A percentile compares a stretch with the other conserved stretches of the same genome.
These are phyloP conservation scores for Lasioglossum oenotherae DNA, from an alignment of 2,888 invertebrate genomes.

Conservation along the genomic window DNA sequence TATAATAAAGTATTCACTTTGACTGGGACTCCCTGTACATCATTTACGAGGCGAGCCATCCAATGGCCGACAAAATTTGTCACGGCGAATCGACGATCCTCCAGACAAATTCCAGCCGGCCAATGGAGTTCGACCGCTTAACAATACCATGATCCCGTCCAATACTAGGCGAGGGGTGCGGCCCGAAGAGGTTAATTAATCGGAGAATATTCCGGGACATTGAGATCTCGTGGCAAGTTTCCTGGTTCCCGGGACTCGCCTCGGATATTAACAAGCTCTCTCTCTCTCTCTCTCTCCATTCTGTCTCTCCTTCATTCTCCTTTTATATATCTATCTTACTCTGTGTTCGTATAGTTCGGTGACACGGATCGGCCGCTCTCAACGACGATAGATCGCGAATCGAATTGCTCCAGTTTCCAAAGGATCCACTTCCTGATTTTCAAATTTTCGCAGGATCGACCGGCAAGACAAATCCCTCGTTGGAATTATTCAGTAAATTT, in stretches of 20 bases:
- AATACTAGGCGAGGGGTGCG: background rate
- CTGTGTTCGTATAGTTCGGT: background rate
- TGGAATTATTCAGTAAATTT: background rate
- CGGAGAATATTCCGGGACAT: constrained; percentile 34
- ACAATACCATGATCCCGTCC: background rate
- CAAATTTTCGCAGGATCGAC: background rate
- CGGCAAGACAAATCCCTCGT: background rate
- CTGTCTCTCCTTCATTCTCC: background rate
- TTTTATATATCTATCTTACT: background rate
- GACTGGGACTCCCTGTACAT: too few species aligned
- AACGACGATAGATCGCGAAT: background rate
- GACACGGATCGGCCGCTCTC: background rate
- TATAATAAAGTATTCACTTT: too few species aligned
- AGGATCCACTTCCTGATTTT: background rate
- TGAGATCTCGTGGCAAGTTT: constrained; percentile 35
- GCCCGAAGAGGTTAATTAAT: constrained; percentile 40
- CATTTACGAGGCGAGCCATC: too few species aligned
- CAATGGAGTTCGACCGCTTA: background rate
- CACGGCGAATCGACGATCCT: background rate
- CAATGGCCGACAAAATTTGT: background rate
- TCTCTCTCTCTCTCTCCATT: background rate
- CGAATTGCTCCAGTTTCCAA: background rate
- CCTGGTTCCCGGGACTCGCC: background rate
- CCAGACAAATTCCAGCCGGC: background rate
- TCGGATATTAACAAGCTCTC: constrained; percentile 42